phyloP scores from a whole-genome alignment of 2,113 vertebrate species.

The Potamarius usumacintae region DNA sequence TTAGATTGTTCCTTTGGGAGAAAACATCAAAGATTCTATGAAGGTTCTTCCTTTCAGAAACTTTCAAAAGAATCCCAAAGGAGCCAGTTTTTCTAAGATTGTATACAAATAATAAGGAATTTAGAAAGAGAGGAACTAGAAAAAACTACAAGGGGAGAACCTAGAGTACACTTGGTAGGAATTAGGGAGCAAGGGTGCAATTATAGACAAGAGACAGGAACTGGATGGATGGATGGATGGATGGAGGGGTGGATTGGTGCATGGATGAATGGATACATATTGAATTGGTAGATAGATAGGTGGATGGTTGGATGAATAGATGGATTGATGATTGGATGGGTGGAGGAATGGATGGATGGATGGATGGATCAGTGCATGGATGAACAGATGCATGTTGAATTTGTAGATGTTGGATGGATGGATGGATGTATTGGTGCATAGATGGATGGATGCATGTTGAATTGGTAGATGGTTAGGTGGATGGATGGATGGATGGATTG shows the following conservation, averaged over 20 bases:
- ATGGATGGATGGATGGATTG: no score
- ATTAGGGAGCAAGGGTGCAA: neutral
- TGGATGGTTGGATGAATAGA: neutral
- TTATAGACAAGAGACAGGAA: neutral
- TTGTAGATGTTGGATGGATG: neutral
- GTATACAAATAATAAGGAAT: neutral
- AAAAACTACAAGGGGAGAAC: neutral
- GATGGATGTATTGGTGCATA: neutral
- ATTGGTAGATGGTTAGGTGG: neutral
- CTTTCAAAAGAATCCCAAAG: neutral
- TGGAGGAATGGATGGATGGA: neutral
- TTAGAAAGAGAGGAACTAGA: neutral
- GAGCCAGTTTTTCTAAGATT: neutral
- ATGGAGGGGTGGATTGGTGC: neutral
- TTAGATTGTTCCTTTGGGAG: neutral
- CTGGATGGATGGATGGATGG: neutral
- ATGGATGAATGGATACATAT: neutral
- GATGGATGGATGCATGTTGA: neutral
- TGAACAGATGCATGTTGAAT: neutral
- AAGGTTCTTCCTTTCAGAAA: neutral
- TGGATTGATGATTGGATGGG: neutral
- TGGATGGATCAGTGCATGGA: neutral
- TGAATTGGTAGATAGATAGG: neutral
- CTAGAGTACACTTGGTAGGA: neutral
- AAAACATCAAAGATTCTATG: neutral